These are phyloP conservation scores for Hydractinia symbiolongicarpus DNA, from an alignment of 30 jellyfish, hydroid and myxozoan species.

Conservation along the genomic window DNA sequence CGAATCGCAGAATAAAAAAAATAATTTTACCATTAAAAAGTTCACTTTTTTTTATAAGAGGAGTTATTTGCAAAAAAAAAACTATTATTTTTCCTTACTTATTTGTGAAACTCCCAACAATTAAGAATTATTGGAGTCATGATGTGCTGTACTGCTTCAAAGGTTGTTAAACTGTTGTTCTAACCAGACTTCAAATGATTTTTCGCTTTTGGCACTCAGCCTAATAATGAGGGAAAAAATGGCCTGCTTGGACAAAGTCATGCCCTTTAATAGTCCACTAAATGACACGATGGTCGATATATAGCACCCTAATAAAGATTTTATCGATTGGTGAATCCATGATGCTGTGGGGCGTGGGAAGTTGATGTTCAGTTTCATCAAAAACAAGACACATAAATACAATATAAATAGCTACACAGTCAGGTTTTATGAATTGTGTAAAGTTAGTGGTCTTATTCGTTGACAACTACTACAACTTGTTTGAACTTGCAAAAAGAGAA, in stretches of 20 bases:
- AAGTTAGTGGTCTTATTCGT: not conserved
- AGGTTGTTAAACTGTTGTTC: too few relatives aligned
- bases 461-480: not conserved
- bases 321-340: too few relatives aligned
- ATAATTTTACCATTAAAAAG: too few relatives aligned
- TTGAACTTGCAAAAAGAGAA: not conserved
- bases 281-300: slow-evolving; percentile 3
- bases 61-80: too few relatives aligned
- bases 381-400: not conserved
- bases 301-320: too few relatives aligned
- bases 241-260: not conserved
- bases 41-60: too few relatives aligned
- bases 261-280: not conserved
- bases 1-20: too few relatives aligned
- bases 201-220: not conserved
- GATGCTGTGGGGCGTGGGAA: slow-evolving; percentile 10
- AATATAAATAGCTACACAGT: too few relatives aligned
- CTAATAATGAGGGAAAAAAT: not conserved
- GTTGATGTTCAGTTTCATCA: not conserved
- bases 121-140: not conserved
- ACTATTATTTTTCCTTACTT: not conserved
- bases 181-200: not conserved
- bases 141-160: not conserved
- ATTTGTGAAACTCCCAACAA: slow-evolving; percentile 13
- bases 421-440: not conserved